Base-by-base conservation (phyloP, 2,888 invertebrate genomes). In the Caenorhabditis drosophilae region DNA sequence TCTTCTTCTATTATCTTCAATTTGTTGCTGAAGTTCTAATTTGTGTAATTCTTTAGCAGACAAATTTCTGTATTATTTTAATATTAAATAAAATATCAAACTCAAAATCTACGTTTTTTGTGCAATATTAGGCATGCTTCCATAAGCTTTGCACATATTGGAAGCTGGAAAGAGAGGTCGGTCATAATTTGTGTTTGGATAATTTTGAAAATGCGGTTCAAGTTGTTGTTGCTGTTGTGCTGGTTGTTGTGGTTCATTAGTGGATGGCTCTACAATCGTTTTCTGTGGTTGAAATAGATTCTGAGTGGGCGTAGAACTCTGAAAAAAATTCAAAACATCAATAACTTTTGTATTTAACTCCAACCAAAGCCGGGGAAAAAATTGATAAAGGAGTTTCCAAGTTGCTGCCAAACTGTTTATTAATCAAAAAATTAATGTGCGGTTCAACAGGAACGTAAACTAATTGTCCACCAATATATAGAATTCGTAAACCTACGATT, bases 381-480 rank as follows among this genome's bases (percentile, higher is more conserved):
- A n/a, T n/a, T n/a, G n/a, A n/a, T n/a, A n/a, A n/a, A n/a, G n/a
- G n/a, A n/a, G n/a, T n/a, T n/a, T n/a, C n/a, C n/a, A n/a, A n/a
- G n/a, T n/a, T n/a, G 11, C 15, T 4, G n/a, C 69, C 71, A 49
- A 74, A 71, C 25, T 75, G 70, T 41, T 70, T 66, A 38, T 75
- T 75, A 52, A 75, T 75, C 49, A 75, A 52, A 59, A 64, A 59
- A 36, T 75, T 75, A 40, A 70, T 58, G 18, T 75, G 75, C 9
- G 75, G 70, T n/a, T 75, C 75, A 1, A 75, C 75, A 1, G 75
- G 75, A 27, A 75, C 68, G 27, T 75, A 75, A 20, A 51, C 58
- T 31, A 75, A 38, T 36, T 67, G 60, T 4, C 75, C 75, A 44
- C 72, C 67, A 31, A 69, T 38, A 52, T 69, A 64, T 20, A 75